Evolutionary conservation across 2,888 invertebrate species (phyloP).

Genomic region (Nemurella pictetii): DNA sequence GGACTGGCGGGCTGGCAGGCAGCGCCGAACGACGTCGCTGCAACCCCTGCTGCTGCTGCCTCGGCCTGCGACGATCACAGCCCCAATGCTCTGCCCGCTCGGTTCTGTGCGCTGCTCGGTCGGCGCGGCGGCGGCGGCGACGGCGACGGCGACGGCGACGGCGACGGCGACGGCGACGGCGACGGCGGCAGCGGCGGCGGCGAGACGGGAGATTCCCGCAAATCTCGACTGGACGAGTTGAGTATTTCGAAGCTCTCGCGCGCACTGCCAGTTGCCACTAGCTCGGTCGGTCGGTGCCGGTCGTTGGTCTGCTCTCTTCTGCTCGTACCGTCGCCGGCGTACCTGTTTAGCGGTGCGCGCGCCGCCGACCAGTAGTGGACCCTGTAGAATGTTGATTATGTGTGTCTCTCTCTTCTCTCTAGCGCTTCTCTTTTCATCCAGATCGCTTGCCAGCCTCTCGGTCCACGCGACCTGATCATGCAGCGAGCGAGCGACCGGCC

Average conservation of each 20-base stretch:
- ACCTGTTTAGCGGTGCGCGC: slow-evolving; percentile 37
- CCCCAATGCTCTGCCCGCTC: slow-evolving; percentile 14
- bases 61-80: background rate
- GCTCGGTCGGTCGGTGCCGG: slow-evolving; percentile 26
- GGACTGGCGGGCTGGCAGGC: background rate
- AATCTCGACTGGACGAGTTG: slow-evolving; percentile 36
- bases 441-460: slow-evolving; percentile 7
- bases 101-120: no score
- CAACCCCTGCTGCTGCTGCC: background rate
- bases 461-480: slow-evolving; percentile 21
- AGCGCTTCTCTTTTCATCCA: slow-evolving; percentile 27
- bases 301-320: slow-evolving; percentile 29
- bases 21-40: background rate
- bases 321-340: slow-evolving; percentile 16
- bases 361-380: slow-evolving; percentile 35
- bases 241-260: slow-evolving; percentile 23
- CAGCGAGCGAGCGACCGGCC: slow-evolving; percentile 7
- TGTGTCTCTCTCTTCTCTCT: slow-evolving; percentile 32
- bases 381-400: slow-evolving; percentile 39
- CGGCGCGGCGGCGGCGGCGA: background rate
- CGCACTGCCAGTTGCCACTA: slow-evolving; percentile 1
- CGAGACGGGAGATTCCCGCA: slow-evolving; percentile 4
- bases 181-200: slow-evolving; percentile 3
- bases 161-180: background rate
- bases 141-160: background rate